A percentile compares a stretch with the other conserved stretches of the same genome.
Evolutionary conservation across 1,140 invertebrate species (phyloP).

Genomic region (Drosophila kepulauana): DNA sequence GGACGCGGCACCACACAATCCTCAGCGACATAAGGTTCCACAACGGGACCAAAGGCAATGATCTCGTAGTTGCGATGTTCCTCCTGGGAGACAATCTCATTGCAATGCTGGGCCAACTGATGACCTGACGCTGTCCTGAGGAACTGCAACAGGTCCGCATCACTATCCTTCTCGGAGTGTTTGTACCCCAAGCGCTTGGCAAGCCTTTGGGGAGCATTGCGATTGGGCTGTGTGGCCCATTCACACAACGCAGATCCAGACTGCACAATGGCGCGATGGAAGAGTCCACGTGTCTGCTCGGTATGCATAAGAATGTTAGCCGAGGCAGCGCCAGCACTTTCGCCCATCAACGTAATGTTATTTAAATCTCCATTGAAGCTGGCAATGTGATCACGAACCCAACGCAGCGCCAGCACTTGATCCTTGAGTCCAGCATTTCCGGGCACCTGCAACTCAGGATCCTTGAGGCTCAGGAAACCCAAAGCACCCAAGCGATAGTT

Average conservation of each 20-base stretch:
- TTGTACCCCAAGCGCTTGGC: constrained; percentile 69
- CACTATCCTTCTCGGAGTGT: constrained; percentile 50
- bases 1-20: constrained; percentile 74
- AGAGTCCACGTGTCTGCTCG: constrained; percentile 85
- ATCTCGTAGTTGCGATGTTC: constrained; percentile 61
- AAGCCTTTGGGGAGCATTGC: constrained; percentile 46
- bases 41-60: constrained; percentile 77
- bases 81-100: constrained; percentile 58
- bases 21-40: constrained; percentile 78
- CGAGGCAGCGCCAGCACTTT: constrained; percentile 79
- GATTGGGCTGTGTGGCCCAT: constrained; percentile 60
- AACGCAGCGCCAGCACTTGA: constrained; percentile 85
- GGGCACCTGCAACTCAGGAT: constrained; percentile 67
- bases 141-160: constrained; percentile 77
- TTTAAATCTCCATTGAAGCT: constrained; percentile 81
- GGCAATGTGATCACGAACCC: constrained; percentile 78
- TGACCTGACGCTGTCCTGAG: constrained; percentile 55
- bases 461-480: constrained; percentile 84
- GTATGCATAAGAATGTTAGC: constrained; percentile 68
- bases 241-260: constrained; percentile 86
- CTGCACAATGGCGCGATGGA: constrained; percentile 87
- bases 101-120: constrained; percentile 53
- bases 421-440: constrained; percentile 84
- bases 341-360: constrained; percentile 80
- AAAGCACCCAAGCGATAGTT: constrained; percentile 89